A percentile compares a stretch with the other conserved stretches of the same genome.
Conservation (phyloP, 2,888 invertebrate genomes). For the Drosophila ustulata region DNA sequence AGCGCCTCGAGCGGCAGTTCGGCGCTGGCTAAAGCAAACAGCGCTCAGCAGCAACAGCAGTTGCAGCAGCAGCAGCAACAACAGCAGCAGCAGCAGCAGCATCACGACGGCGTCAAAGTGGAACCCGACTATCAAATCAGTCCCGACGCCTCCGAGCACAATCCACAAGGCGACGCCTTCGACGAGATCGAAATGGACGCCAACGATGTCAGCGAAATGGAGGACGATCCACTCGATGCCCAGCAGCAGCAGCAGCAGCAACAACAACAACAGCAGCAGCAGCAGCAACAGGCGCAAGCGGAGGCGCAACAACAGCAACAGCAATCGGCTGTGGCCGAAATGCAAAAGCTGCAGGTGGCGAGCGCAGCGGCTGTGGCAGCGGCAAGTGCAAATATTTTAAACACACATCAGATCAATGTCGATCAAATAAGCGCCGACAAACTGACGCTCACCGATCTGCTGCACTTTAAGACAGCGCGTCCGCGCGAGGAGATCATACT, state of each 20-base stretch:
- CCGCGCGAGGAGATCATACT: slow-evolving; percentile 83
- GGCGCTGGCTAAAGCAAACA: slow-evolving; percentile 34
- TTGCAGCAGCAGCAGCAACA: slow-evolving; percentile 61
- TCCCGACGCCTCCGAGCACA: slow-evolving; percentile 76
- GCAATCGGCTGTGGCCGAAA: slow-evolving; percentile 65
- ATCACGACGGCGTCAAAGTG: slow-evolving; percentile 76
- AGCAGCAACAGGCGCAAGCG: slow-evolving; percentile 57
- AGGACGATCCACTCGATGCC: slow-evolving; percentile 71
- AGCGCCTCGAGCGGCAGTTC: slow-evolving; percentile 33
- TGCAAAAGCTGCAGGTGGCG: slow-evolving; percentile 67
- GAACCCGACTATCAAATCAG: slow-evolving; percentile 82
- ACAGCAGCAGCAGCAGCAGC: slow-evolving; percentile 60
- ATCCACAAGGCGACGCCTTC: slow-evolving; percentile 77
- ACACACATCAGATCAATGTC: slow-evolving; percentile 82
- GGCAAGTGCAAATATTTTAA: slow-evolving; percentile 67
- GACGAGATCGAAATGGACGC: slow-evolving; percentile 83
- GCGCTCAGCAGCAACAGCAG: slow-evolving; percentile 52
- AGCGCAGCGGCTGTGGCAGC: slow-evolving; percentile 61
- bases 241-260: slow-evolving; percentile 61
- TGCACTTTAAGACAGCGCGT: slow-evolving; percentile 82
- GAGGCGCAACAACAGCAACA: slow-evolving; percentile 54
- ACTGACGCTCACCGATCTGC: slow-evolving; percentile 82
- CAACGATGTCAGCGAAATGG: slow-evolving; percentile 69
- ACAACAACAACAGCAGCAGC: slow-evolving; percentile 53
- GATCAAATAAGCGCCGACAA: slow-evolving; percentile 84